A percentile compares a stretch with the other conserved stretches of the same genome.
phyloP scores from a whole-genome alignment of 2,888 invertebrate genomes.

The Cenopis cana region DNA sequence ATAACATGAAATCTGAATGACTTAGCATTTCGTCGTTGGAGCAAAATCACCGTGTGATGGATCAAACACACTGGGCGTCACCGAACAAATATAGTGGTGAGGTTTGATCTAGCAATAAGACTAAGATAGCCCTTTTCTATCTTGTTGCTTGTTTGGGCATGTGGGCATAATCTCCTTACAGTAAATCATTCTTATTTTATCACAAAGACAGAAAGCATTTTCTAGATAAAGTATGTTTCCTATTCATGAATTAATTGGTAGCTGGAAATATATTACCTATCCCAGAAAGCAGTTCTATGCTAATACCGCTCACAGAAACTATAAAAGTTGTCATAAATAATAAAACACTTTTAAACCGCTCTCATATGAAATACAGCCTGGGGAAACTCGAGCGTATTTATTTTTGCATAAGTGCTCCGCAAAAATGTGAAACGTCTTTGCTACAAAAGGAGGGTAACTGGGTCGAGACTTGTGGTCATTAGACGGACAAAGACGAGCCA shows the following conservation, averaged over 20 bases:
- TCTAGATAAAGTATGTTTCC: no score
- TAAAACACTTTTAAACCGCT: conserved; percentile 7
- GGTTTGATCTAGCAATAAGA: no score
- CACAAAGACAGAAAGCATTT: no score
- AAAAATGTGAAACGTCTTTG: conserved; percentile 56
- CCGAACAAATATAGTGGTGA: no score
- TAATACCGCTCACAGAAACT: conserved; percentile 4
- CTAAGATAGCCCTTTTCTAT: no score
- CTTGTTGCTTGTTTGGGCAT: no score
- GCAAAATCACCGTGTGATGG: no score
- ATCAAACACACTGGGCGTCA: no score
- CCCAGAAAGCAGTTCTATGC: not conserved
- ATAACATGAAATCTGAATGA: no score
- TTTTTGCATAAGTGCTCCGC: conserved; percentile 61
- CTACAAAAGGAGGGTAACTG: conserved; percentile 54
- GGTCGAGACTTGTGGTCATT: conserved; percentile 63
- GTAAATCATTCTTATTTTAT: no score
- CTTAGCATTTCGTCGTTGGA: no score
- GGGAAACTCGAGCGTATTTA: conserved; percentile 58
- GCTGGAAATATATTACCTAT: not conserved
- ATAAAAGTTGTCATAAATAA: conserved; percentile 20
- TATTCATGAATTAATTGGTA: not conserved
- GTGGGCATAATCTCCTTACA: no score
- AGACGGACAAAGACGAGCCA: conserved; percentile 52
- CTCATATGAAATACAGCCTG: conserved; percentile 10